Conservation (phyloP, 2,888 invertebrate genomes). For the Oligia strigilis region DNA sequence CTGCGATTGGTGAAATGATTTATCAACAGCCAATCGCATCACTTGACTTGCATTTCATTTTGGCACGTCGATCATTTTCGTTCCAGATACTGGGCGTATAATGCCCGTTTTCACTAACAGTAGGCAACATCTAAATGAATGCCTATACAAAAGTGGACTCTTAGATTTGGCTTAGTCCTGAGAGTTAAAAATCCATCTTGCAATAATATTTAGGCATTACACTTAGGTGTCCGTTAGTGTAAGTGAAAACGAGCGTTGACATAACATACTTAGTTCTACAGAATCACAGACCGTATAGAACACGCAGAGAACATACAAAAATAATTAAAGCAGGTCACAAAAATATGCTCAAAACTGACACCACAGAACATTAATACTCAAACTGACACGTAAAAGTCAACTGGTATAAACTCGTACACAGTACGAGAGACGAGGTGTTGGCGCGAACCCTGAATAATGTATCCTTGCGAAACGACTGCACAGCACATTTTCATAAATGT, state of each 20-base stretch:
- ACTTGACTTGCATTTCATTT: not conserved
- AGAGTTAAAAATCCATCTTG: too few relatives aligned
- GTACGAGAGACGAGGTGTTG: conserved; percentile 17
- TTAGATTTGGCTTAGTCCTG: too few relatives aligned
- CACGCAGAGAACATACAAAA: not conserved
- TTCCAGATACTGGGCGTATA: not conserved
- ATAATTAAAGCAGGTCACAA: conserved; percentile 39
- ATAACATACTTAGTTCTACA: not conserved
- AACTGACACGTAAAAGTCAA: conserved; percentile 16
- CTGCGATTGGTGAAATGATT: not conserved
- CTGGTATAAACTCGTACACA: conserved; percentile 17
- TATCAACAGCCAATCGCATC: not conserved
- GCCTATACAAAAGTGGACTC: too few relatives aligned
- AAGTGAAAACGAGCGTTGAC: not conserved
- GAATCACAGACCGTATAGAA: not conserved
- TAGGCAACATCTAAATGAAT: too few relatives aligned
- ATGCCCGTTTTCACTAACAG: too few relatives aligned
- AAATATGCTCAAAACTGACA: conserved; percentile 30
- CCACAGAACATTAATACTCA: not conserved
- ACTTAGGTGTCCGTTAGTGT: too few relatives aligned
- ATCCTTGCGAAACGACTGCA: conserved; percentile 53
- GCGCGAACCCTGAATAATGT: conserved; percentile 58
- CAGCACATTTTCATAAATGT: conserved; percentile 60
- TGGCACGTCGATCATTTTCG: not conserved
- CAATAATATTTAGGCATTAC: too few relatives aligned